A percentile compares a stretch with the other conserved stretches of the same genome.
Conservation (phyloP, 2,888 invertebrate species). For the Eumerus sabulonum region DNA sequence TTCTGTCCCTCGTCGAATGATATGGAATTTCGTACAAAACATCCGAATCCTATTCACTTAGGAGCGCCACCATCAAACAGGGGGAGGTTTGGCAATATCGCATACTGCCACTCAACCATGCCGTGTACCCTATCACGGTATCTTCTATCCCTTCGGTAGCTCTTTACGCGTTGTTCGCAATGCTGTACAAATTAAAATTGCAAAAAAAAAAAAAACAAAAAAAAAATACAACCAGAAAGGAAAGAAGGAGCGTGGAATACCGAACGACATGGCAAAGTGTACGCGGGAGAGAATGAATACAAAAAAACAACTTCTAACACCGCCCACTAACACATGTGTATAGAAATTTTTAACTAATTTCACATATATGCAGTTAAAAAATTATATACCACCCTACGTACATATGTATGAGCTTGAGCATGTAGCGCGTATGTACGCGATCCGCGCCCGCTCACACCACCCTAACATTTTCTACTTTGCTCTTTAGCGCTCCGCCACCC, state of each 20-base stretch:
- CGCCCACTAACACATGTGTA: slow-evolving; percentile 77
- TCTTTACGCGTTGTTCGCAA: slow-evolving; percentile 49
- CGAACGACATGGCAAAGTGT: neutral
- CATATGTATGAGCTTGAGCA: slow-evolving; percentile 34
- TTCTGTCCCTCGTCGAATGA: slow-evolving; percentile 32
- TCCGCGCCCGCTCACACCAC: slow-evolving; percentile 12
- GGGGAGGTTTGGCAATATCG: slow-evolving; percentile 22
- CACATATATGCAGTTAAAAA: slow-evolving; percentile 67
- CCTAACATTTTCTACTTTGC: no score
- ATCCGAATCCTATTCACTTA: slow-evolving; percentile 26
- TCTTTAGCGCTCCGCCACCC: neutral
- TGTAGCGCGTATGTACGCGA: slow-evolving; percentile 12
- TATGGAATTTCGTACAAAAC: slow-evolving; percentile 49
- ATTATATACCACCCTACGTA: slow-evolving; percentile 60
- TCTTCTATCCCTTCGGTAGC: slow-evolving; percentile 19
- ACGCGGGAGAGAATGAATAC: slow-evolving; percentile 26
- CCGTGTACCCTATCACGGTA: slow-evolving; percentile 28
- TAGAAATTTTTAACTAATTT: slow-evolving; percentile 68
- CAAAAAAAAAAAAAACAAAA: slow-evolving; percentile 46
- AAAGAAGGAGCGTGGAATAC: slow-evolving; percentile 56
- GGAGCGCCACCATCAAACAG: neutral
- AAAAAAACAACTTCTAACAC: slow-evolving; percentile 75
- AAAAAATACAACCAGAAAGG: slow-evolving; percentile 32
- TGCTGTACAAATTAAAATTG: slow-evolving; percentile 72
- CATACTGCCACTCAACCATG: slow-evolving; percentile 56